Percentiles rank a stretch among this genome's conserved stretches.
Evolutionary conservation across 2,113 vertebrate species (phyloP).

Genomic region (Carassius auratus): DNA sequence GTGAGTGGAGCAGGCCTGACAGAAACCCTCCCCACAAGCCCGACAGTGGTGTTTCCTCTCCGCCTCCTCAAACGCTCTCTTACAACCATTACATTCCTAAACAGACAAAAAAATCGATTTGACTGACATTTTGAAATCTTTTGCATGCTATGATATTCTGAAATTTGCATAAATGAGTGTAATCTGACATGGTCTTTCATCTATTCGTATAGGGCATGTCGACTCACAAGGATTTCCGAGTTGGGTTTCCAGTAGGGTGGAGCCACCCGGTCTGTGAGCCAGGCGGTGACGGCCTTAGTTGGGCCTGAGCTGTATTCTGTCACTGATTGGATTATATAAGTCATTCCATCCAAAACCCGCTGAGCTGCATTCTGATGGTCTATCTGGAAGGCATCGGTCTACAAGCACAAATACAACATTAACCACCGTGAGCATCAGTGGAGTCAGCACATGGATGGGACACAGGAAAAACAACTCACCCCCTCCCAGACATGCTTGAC

Average conservation of each 20-base stretch:
- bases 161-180: too few relatives aligned
- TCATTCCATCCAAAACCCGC: constrained; percentile 80
- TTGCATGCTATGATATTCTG: neutral
- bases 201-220: neutral
- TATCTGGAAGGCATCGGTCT: constrained; percentile 75
- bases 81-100: constrained; percentile 77
- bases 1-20: constrained; percentile 78
- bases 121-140: too few relatives aligned
- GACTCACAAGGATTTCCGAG: constrained; percentile 77
- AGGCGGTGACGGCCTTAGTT: constrained; percentile 76
- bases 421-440: neutral
- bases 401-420: constrained; percentile 6
- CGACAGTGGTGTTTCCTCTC: constrained; percentile 84
- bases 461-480: constrained; percentile 64
- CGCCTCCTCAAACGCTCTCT: constrained; percentile 71
- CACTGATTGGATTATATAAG: constrained; percentile 78
- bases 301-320: constrained; percentile 79
- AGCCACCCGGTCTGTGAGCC: constrained; percentile 83
- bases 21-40: constrained; percentile 82
- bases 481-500: constrained; percentile 84
- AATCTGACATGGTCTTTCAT: neutral
- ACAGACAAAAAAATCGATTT: neutral
- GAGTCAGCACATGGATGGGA: neutral
- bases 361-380: constrained; percentile 82
- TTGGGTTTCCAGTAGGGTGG: constrained; percentile 83